A percentile compares a stretch with the other conserved stretches of the same genome.
Conservation (phyloP, 2,113 vertebrate species). For the Antechinus flavipes region DNA sequence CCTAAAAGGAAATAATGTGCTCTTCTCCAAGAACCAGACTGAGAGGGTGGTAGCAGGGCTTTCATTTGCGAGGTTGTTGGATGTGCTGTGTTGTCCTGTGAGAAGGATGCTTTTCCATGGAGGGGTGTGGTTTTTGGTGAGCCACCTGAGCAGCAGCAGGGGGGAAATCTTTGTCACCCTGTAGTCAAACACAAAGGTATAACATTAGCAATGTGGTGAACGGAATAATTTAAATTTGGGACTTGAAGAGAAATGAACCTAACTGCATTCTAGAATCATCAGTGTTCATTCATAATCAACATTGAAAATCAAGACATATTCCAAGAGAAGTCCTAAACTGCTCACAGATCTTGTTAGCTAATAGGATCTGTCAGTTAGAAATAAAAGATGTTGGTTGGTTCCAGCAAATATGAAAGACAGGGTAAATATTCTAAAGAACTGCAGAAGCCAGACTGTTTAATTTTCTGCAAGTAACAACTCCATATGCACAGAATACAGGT, state of each 20-base stretch:
- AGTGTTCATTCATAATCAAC: too few species aligned
- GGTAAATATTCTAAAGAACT: not conserved
- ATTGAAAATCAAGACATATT: not conserved
- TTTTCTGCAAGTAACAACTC: not conserved
- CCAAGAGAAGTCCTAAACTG: not conserved
- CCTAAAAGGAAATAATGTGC: not conserved
- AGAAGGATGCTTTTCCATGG: slow-evolving; percentile 91
- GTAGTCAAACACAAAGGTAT: not conserved
- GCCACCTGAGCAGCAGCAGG: slow-evolving; percentile 98
- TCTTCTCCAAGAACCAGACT: not conserved
- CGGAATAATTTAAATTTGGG: not conserved
- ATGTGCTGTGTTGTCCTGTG: slow-evolving; percentile 93
- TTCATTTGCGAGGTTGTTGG: slow-evolving; percentile 99
- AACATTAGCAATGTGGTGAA: not conserved
- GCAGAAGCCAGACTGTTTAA: not conserved
- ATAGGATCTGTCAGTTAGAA: not conserved
- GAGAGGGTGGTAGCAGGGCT: accelerated
- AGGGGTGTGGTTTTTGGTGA: slow-evolving; percentile 97
- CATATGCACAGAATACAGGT: not conserved
- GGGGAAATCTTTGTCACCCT: slow-evolving; percentile 99
- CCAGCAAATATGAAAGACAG: not conserved
- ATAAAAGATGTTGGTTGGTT: not conserved
- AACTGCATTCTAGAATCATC: not conserved
- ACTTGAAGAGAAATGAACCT: not conserved
- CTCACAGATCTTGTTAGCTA: not conserved